Conservation (phyloP, 2,113 vertebrate species). For the Eclectus roratus region DNA sequence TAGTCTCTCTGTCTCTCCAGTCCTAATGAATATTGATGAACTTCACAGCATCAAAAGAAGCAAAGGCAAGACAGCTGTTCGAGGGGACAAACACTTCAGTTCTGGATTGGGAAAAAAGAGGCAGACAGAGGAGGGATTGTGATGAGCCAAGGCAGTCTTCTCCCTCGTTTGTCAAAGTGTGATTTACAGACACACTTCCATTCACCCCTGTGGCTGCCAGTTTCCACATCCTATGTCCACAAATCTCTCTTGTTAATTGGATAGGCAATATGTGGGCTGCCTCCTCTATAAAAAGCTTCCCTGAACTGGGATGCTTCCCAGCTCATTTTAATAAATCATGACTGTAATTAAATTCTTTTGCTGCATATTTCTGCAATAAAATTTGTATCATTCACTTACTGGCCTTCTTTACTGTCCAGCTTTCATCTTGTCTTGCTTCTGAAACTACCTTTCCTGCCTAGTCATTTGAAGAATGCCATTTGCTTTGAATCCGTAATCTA, state of each 20-base stretch:
- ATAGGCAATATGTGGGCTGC: slow-evolving; percentile 50
- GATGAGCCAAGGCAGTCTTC: neutral
- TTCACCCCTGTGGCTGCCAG: slow-evolving; percentile 30
- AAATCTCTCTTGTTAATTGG: slow-evolving; percentile 61
- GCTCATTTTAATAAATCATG: slow-evolving; percentile 63
- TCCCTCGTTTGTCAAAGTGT: neutral
- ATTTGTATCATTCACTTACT: neutral
- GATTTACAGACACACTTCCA: slow-evolving; percentile 35
- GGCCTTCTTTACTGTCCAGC: neutral
- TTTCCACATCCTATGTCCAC: slow-evolving; percentile 25
- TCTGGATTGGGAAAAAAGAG: neutral
- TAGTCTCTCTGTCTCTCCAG: neutral
- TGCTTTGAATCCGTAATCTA: neutral
- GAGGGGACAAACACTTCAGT: slow-evolving; percentile 28
- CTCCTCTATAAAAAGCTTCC: slow-evolving; percentile 56
- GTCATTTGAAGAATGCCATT: neutral
- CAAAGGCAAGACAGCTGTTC: slow-evolving; percentile 46
- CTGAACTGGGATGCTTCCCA: slow-evolving; percentile 37
- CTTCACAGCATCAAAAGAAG: neutral
- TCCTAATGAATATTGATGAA: slow-evolving; percentile 55
- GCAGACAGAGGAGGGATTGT: neutral
- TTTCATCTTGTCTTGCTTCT: neutral
- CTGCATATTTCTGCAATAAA: slow-evolving; percentile 48
- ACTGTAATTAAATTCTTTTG: slow-evolving; percentile 49
- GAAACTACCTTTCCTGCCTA: neutral